Percentiles rank a stretch among this genome's conserved stretches.
phyloP scores from a whole-genome alignment of 2,797 vertebrate genomes.

The Tangara arthus region DNA sequence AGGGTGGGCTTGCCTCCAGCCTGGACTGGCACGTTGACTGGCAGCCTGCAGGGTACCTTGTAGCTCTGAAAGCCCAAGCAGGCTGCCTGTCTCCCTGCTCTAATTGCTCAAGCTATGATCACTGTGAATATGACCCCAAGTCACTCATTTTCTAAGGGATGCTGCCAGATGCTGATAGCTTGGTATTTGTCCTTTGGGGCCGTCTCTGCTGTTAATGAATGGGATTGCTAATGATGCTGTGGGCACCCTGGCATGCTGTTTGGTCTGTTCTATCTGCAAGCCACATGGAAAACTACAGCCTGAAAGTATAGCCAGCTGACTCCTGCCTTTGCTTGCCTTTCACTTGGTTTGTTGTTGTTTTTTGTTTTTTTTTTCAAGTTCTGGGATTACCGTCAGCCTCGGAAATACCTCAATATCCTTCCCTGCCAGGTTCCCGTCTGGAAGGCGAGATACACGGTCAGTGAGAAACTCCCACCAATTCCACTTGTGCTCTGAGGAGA shows the following conservation, averaged over 20 bases:
- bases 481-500: neutral
- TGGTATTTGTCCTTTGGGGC: conserved; percentile 26
- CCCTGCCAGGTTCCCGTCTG: conserved; percentile 97
- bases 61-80: conserved; percentile 19
- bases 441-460: conserved; percentile 97
- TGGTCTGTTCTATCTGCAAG: neutral
- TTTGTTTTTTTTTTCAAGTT: conserved; percentile 76
- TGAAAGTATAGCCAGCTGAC: neutral
- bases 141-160: neutral
- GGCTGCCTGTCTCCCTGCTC: conserved; percentile 21
- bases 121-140: conserved; percentile 25
- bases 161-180: conserved; percentile 40
- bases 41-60: conserved; percentile 10
- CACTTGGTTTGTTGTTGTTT: neutral
- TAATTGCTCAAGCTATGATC: conserved; percentile 44
- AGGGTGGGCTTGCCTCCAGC: conserved; percentile 17
- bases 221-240: neutral
- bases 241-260: neutral
- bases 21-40: conserved; percentile 2
- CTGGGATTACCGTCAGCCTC: conserved; percentile 97
- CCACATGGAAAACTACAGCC: neutral
- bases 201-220: neutral
- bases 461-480: conserved; percentile 28
- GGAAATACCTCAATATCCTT: conserved; percentile 94
- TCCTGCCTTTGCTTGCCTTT: conserved; percentile 36